Evolutionary conservation across 2,797 vertebrate species (phyloP), one percentile per base, ranked within the genome.

Genomic region (Margarornis squamiger): DNA sequence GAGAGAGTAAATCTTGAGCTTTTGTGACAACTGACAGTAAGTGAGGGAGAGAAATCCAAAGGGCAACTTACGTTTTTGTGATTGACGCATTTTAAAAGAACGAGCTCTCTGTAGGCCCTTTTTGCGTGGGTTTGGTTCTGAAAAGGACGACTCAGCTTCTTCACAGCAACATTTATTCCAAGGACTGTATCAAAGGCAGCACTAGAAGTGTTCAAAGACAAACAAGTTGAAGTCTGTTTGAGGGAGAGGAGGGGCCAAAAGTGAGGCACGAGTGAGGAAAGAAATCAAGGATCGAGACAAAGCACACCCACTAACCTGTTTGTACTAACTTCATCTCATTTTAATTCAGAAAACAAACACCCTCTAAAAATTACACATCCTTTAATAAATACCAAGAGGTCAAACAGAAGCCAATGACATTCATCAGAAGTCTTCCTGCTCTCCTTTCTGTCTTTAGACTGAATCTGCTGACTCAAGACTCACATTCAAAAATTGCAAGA

Each of bases 121-220:
- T 99, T 99, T 36, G 99, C 99, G 55, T 99, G 99, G 43, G 99
- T 99, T 97, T 99, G 99, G 96, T 99, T 99, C 97, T 99, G 99
- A 97, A 99, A 99, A 84, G 99, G 99, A 90, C 99, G 98, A 96
- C 99, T 99, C 89, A 99, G 98, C 97, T 99, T 99, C 98, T 99
- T 99, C 88, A 99, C 99, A 46, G 99, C 99, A 96, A 99, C 99
- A 27, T 99, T 99, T 95, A 99, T 98, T 65, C 98, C 98, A 63
- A 99, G 98, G 90, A 98, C 99, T 24, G 98, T 98, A 97, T 99
- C 99, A 95, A 99, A 98, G 18, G 99, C 99, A 96, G 99, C 99
- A 98, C 99, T 99, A 91, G 7, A 97, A 97, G 95, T 57, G 90
- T 92, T 71, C 84, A 96, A 95, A 97, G 58, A 97, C 62, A 96